phyloP scores from a whole-genome alignment of 2,888 invertebrate genomes.

The Polyommatus icarus region DNA sequence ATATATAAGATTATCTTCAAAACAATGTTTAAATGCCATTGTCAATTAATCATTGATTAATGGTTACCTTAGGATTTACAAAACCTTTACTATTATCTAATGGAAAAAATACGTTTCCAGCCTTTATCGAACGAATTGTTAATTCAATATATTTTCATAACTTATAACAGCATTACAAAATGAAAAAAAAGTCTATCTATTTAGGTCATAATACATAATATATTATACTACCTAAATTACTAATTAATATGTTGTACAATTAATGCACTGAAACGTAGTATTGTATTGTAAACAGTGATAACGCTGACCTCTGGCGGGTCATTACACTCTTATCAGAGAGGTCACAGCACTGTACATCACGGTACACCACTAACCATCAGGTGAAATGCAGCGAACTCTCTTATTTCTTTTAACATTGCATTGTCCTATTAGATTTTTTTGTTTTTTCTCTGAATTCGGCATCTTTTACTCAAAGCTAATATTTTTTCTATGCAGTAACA shows the following conservation, averaged over 20 bases:
- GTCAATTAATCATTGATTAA: no score
- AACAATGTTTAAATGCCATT: no score
- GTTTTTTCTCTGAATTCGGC: no score
- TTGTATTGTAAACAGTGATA: conserved; percentile 22
- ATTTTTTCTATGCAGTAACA: no score
- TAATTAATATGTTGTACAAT: background rate
- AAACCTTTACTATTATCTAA: background rate
- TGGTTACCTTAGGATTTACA: no score
- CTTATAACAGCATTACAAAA: background rate
- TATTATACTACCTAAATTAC: background rate
- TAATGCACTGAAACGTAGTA: conserved; percentile 4
- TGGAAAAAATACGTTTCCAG: background rate
- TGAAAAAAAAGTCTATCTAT: background rate
- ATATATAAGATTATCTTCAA: no score
- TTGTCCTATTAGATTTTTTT: no score
- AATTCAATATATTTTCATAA: background rate
- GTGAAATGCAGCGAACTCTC: background rate
- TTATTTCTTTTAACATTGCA: no score
- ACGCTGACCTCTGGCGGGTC: conserved; percentile 34
- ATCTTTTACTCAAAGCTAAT: no score
- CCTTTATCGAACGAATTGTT: background rate
- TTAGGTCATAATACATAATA: background rate
- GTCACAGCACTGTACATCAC: conserved; percentile 26
- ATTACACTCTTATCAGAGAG: conserved; percentile 42
- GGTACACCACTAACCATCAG: background rate